These are phyloP conservation scores for Anthoscopus minutus DNA, from an alignment of 2,113 vertebrate genomes.

Conservation along the genomic window DNA sequence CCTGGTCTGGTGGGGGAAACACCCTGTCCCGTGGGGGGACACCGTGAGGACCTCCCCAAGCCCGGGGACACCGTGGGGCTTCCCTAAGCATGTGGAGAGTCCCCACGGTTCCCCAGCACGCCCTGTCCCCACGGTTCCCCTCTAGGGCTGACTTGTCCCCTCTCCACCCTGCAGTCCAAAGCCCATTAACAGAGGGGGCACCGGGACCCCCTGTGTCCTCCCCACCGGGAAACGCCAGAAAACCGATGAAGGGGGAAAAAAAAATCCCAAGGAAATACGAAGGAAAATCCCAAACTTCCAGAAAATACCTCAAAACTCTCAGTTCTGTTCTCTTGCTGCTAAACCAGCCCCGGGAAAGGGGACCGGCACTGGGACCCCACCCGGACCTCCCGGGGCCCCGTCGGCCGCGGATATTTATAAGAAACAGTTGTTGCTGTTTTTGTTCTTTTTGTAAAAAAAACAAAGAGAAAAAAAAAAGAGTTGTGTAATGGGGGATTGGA, in stretches of 20 bases:
- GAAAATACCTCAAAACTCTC: constrained; percentile 69
- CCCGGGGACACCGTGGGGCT: background rate
- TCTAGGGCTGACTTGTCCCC: background rate
- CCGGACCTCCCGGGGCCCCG: background rate
- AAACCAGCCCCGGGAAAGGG: constrained; percentile 28
- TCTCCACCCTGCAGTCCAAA: constrained; percentile 65
- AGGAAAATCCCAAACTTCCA: background rate
- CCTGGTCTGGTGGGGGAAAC: background rate
- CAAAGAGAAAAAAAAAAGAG: background rate
- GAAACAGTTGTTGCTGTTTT: background rate
- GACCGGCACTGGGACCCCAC: background rate
- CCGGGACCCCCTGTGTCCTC: background rate
- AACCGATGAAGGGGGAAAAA: background rate
- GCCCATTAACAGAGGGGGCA: constrained; percentile 71
- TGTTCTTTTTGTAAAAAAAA: background rate
- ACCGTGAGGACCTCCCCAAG: background rate
- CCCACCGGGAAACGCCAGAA: background rate
- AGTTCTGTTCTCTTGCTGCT: constrained; percentile 70
- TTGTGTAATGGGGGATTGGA: background rate
- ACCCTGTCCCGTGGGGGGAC: background rate
- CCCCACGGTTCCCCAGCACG: background rate
- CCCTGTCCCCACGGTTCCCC: background rate
- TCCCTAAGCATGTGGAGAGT: background rate
- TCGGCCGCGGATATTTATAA: background rate
- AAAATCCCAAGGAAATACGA: background rate